These are phyloP conservation scores for Erythrocercus mccallii DNA, from an alignment of 2,113 vertebrate genomes.

Conservation along the genomic window DNA sequence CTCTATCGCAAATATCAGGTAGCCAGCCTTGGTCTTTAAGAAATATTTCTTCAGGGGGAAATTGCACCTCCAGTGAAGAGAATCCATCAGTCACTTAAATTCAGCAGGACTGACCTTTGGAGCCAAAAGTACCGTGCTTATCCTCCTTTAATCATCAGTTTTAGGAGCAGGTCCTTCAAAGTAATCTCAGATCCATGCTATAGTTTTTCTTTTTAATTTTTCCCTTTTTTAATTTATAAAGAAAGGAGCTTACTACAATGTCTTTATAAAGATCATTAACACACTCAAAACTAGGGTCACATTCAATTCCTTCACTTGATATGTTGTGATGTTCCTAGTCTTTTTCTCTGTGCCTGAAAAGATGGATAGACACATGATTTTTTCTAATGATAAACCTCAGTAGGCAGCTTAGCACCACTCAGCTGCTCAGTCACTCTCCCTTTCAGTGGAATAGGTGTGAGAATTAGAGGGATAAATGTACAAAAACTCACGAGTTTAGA, in stretches of 20 bases:
- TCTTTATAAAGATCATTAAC: neutral
- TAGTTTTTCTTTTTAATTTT: neutral
- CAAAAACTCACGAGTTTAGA: neutral
- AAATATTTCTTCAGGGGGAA: slow-evolving; percentile 35
- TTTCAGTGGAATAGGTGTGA: neutral
- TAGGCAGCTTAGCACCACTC: neutral
- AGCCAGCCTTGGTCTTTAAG: neutral
- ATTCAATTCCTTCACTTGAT: neutral
- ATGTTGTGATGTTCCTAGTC: neutral
- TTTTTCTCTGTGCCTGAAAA: neutral
- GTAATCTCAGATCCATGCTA: neutral
- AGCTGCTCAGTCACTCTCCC: neutral
- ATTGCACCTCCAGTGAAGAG: slow-evolving; percentile 1
- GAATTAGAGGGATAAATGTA: neutral
- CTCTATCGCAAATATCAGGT: slow-evolving; percentile 10
- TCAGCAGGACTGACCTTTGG: slow-evolving; percentile 9
- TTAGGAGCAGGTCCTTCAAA: neutral
- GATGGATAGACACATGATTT: neutral
- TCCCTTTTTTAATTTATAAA: neutral
- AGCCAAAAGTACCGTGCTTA: neutral
- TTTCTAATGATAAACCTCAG: neutral
- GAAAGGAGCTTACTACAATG: neutral
- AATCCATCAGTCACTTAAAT: slow-evolving; percentile 32
- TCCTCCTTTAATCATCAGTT: slow-evolving; percentile 9
- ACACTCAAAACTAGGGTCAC: neutral